Evolutionary conservation across 2,797 vertebrate genomes (phyloP).

Genomic region (Falco berigora): DNA sequence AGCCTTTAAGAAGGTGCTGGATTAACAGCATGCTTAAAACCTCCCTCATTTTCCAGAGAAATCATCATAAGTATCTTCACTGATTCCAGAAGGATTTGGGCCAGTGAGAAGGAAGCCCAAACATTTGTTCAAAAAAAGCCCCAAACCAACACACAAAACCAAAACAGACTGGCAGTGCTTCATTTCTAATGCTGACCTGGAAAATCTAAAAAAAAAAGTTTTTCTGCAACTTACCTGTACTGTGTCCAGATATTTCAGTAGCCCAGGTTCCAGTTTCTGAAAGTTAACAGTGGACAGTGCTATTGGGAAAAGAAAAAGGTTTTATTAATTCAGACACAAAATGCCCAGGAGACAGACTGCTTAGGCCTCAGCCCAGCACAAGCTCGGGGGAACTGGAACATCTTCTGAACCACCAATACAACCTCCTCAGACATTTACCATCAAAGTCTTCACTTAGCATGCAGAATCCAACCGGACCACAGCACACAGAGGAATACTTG

Average conservation of each 20-base stretch:
- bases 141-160: background rate
- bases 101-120: background rate
- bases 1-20: background rate
- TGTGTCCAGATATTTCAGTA: slow-evolving; percentile 73
- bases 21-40: background rate
- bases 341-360: background rate
- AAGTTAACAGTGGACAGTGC: slow-evolving; percentile 85
- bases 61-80: background rate
- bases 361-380: background rate
- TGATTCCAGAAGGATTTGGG: background rate
- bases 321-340: background rate
- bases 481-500: background rate
- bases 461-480: background rate
- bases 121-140: background rate
- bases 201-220: background rate
- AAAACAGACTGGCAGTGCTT: background rate
- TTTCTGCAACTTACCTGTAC: slow-evolving; percentile 76
- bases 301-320: slow-evolving; percentile 30
- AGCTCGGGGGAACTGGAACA: background rate
- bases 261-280: slow-evolving; percentile 71
- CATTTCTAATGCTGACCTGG: background rate
- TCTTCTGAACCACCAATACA: background rate
- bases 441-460: background rate
- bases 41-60: background rate
- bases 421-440: background rate